A percentile compares a stretch with the other conserved stretches of the same genome.
Conservation (phyloP, 2,113 vertebrate species). For the Gadus macrocephalus region DNA sequence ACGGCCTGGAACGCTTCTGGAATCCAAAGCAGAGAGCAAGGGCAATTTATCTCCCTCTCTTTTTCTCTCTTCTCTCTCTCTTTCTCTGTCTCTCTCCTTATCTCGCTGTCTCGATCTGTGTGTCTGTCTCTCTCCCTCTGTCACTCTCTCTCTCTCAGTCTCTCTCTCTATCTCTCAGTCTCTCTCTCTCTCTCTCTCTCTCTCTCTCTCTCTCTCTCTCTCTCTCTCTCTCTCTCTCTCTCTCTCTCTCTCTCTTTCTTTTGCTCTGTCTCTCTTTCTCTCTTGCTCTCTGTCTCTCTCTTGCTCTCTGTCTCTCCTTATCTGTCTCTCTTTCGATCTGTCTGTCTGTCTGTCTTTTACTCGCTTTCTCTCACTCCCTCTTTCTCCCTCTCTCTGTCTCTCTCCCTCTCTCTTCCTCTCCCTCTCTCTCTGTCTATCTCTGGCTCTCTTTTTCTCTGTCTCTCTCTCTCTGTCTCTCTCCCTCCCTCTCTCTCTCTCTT, state of each 20-base stretch:
- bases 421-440: background rate
- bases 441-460: background rate
- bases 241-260: no score
- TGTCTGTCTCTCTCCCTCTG: background rate
- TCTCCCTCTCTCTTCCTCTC: background rate
- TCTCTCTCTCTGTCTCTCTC: no score
- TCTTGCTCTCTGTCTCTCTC: background rate
- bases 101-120: background rate
- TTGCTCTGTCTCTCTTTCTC: no score
- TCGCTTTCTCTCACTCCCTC: background rate
- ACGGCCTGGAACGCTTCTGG: conserved; percentile 33
- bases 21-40: conserved; percentile 58
- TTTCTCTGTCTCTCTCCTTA: conserved; percentile 24
- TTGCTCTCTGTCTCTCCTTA: background rate
- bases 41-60: conserved; percentile 46
- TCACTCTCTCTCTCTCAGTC: background rate
- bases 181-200: conserved; percentile 7
- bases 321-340: conserved; percentile 1
- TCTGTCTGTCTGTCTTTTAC: background rate
- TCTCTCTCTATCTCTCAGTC: conserved; percentile 12
- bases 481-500: no score
- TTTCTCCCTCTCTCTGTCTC: background rate
- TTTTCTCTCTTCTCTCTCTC: conserved; percentile 11
- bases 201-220: background rate
- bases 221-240: background rate